Base-by-base conservation (phyloP, 1,140 invertebrate species). In the Aphidius gifuensis region DNA sequence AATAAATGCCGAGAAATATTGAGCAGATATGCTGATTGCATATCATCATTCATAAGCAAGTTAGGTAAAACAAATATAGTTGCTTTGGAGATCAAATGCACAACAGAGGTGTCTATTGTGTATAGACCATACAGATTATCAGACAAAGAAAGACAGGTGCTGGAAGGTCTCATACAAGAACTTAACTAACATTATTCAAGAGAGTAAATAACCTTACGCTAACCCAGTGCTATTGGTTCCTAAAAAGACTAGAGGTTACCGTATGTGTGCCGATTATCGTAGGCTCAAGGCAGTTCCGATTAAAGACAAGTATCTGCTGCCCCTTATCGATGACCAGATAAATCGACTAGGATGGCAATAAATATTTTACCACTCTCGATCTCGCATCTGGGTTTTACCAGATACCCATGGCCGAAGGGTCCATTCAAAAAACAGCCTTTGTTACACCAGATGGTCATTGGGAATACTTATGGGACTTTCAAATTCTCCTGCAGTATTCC, bases 391-490 rank as follows among this genome's bases (percentile, higher is more conserved):
- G 83, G 1, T 85, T 80, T 61, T 80, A 77, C 64, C 81, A 86
- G 62, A 67, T 84, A 7, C 63, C 66, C 9, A 65, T 84, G 0
- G 63, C 74, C 7, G 54, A 61, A 50, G 64, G 75, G 3, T 75
- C 77, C 23, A 76, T 69, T 32, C 58, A 78, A 32, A 78, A 79
- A 53, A 84, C 83, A 9, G 75, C 76, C 1, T 83, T 83, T 62
- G 66, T 74, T 23, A 79, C 77, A 1, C 71, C 72, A 8, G 68
- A 75, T 40, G 78, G 79, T 5, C 70, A 74, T 39, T 84, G 66
- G 55, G 69, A 83, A 67, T 82, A 71, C 55, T 61, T 69, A 4
- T 44, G 60, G 83, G 83, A 43, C 63, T 83, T 23, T 61, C 58
- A 21, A 82, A 80, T 66, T 72, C 75, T n/a, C 65, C 72, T 4